Evolutionary conservation across 2,797 vertebrate genomes (phyloP).

Genomic region (Fistularia tabacaria): DNA sequence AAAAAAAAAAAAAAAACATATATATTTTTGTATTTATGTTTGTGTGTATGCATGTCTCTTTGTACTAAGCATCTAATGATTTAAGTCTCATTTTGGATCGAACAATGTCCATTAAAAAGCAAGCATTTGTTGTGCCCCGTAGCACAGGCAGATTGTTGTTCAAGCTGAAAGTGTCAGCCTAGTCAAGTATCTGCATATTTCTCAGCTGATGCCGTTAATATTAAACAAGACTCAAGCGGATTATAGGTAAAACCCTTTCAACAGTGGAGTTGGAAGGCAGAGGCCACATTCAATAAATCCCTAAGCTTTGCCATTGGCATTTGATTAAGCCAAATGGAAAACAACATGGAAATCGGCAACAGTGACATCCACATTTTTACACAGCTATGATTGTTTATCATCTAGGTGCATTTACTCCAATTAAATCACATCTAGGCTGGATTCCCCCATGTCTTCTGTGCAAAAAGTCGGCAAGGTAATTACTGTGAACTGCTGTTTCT

Average conservation of each 20-base stretch:
- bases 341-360: conserved; percentile 52
- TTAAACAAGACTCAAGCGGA: conserved; percentile 47
- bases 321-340: conserved; percentile 61
- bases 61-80: no score
- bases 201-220: conserved; percentile 38
- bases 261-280: conserved; percentile 35
- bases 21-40: no score
- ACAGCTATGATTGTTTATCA: conserved; percentile 45
- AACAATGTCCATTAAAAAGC: no score
- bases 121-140: background rate
- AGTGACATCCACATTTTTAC: conserved; percentile 23
- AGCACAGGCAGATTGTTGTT: background rate
- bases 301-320: conserved; percentile 47
- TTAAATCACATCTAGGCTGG: conserved; percentile 48
- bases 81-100: no score
- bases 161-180: conserved; percentile 31
- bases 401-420: conserved; percentile 31
- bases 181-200: conserved; percentile 40
- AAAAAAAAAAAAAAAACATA: no score
- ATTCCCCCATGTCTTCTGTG: conserved; percentile 9
- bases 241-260: conserved; percentile 36
- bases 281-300: conserved; percentile 49
- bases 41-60: no score
- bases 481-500: conserved; percentile 1
- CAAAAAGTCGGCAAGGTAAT: conserved; percentile 27